Evolutionary conservation across 2,113 vertebrate species (phyloP).

Genomic region (Cynoglossus semilaevis): DNA sequence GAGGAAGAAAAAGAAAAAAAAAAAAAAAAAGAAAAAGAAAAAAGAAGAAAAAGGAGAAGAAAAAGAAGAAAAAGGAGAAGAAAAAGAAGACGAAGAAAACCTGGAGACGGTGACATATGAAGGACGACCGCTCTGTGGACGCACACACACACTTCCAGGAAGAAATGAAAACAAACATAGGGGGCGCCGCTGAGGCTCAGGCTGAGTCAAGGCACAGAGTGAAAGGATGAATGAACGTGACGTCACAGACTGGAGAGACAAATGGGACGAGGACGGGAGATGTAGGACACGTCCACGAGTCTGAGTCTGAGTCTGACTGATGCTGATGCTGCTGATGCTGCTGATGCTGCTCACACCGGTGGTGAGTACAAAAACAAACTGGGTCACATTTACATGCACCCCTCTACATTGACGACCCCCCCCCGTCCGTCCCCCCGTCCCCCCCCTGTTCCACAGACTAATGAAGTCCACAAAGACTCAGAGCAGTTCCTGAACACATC

Average conservation of each 20-base stretch:
- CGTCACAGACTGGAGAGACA: constrained; percentile 40
- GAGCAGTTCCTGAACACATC: constrained; percentile 13
- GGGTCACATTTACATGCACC: constrained; percentile 48
- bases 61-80: too few relatives aligned
- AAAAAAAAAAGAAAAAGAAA: too few relatives aligned
- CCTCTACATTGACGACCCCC: constrained; percentile 25
- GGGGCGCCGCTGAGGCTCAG: background rate
- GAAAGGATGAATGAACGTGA: constrained; percentile 40
- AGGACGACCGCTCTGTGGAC: constrained; percentile 15
- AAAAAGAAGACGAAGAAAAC: too few relatives aligned
- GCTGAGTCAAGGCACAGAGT: background rate
- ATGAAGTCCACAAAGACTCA: constrained; percentile 39
- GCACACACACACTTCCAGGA: constrained; percentile 5
- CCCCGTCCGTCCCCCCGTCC: too few relatives aligned
- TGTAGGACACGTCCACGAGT: too few relatives aligned
- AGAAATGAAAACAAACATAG: background rate
- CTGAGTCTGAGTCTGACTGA: constrained; percentile 51
- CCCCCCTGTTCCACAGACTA: constrained; percentile 9
- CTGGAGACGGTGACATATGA: constrained; percentile 47
- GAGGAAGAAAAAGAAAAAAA: too few relatives aligned
- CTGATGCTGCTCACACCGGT: background rate
- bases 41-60: too few relatives aligned
- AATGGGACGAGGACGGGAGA: constrained; percentile 40
- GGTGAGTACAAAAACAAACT: constrained; percentile 48
- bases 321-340: constrained; percentile 26